phyloP scores from a whole-genome alignment of 2,888 invertebrate genomes.

The Bursaphelenchus okinawaensis region DNA sequence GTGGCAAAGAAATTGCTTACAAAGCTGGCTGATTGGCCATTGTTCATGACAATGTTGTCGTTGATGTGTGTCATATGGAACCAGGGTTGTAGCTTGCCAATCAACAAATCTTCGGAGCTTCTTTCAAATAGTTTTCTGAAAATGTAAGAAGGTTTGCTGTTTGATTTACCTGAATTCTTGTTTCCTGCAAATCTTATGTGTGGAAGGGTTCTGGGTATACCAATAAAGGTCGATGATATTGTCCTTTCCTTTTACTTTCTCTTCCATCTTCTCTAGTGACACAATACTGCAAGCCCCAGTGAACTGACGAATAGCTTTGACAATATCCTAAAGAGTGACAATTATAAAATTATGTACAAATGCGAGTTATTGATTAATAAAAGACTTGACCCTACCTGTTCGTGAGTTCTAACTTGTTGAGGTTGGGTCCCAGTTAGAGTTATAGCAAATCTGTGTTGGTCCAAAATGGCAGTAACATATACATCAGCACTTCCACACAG shows the following conservation, averaged over 20 bases:
- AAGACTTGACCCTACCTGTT: conserved; percentile 31
- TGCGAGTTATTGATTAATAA: too few species aligned
- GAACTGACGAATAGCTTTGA: conserved; percentile 46
- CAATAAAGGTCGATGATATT: conserved; percentile 44
- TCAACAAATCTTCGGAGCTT: conserved; percentile 41
- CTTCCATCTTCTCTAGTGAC: conserved; percentile 47
- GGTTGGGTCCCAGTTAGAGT: conserved; percentile 43
- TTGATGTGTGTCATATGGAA: conserved; percentile 38
- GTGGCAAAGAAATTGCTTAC: conserved; percentile 25
- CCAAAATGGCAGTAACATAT: conserved; percentile 42
- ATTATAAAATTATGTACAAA: background rate
- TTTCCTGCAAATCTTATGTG: conserved; percentile 51
- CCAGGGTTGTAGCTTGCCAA: conserved; percentile 54
- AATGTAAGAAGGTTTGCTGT: background rate
- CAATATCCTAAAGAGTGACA: conserved; percentile 37
- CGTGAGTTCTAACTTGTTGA: conserved; percentile 43
- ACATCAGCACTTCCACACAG: conserved; percentile 48
- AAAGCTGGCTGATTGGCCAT: conserved; percentile 7
- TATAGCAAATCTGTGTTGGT: conserved; percentile 50
- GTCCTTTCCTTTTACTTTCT: conserved; percentile 32
- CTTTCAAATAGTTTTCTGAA: conserved; percentile 45
- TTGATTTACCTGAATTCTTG: conserved; percentile 41
- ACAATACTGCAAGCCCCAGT: conserved; percentile 48
- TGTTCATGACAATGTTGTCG: conserved; percentile 13
- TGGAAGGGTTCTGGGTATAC: conserved; percentile 53